Percentiles rank a stretch among this genome's conserved stretches.
These are phyloP conservation scores for Catamblyrhynchus diadema DNA, from an alignment of 2,797 vertebrate species.

Conservation along the genomic window DNA sequence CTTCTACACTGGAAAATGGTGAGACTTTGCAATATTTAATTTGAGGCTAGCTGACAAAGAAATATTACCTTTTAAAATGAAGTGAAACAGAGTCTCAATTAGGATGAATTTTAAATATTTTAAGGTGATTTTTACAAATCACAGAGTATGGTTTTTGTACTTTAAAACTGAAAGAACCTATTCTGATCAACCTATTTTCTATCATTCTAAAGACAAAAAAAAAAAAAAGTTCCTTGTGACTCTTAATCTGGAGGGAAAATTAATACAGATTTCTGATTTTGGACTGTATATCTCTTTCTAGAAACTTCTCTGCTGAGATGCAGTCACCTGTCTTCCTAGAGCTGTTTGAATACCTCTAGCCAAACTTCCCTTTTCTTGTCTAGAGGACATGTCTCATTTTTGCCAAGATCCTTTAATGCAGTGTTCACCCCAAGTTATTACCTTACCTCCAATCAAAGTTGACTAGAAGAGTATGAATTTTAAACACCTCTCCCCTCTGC, in stretches of 20 bases:
- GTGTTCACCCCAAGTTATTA: background rate
- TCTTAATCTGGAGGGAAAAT: background rate
- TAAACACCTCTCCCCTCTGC: background rate
- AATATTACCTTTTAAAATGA: background rate
- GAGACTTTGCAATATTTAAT: background rate
- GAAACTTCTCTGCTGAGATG: background rate
- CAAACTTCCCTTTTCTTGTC: background rate
- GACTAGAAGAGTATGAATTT: background rate
- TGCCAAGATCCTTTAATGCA: background rate
- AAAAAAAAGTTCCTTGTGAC: background rate
- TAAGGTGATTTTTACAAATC: background rate
- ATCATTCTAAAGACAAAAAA: background rate
- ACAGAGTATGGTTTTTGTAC: background rate
- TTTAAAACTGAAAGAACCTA: background rate
- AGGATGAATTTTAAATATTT: background rate
- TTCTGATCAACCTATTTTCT: background rate
- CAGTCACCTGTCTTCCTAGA: fast-evolving
- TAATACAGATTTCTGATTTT: background rate
- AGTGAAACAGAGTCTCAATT: background rate
- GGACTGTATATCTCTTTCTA: background rate
- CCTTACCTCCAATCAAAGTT: background rate
- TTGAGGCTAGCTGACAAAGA: background rate
- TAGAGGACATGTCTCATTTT: background rate
- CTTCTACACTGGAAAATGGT: background rate
- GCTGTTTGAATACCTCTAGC: background rate